Base-by-base conservation (phyloP, 2,888 invertebrate species). In the Dryomyza anilis region DNA sequence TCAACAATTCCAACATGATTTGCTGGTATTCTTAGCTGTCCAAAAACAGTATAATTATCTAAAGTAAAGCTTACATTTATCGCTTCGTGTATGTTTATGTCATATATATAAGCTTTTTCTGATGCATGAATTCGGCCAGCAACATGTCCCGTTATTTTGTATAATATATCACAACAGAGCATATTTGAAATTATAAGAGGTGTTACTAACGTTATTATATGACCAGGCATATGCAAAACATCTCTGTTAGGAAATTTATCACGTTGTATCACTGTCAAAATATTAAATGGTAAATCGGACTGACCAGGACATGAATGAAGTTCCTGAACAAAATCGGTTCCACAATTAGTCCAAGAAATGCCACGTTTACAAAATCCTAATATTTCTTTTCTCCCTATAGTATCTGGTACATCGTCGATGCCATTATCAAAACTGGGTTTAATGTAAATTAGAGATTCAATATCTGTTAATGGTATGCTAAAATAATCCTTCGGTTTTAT, bases 141-240 rank as follows among this genome's bases (percentile, higher is more conserved):
- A n/a, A 70, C 72, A 23, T 73, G 71, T 1, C 80, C 83, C 14
- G 84, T 83, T 43, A 86, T 83, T 75, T 87, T 87, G 76, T 87
- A 93, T 62, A 87, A 85, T 66, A 94, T 79, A 82, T 94, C 94
- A 71, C 91, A 87, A 0, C 98, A 98, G 59, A 98, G 86, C 67
- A 98, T 86, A 86, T 98, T 98, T 70, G 91, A 89, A 3, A 98
- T 80, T 16, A 91, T 87, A 19, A 98, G 85, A 0, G 95, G 94
- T 27, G 97, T 93, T 71, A 94, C 85, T 52, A 99, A 85, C 2
- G 90, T 89, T 67, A 98, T 89, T 16, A 91, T 89, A 83, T 98
- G 98, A 0, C 94, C 97, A 5, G 96, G 94, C 66, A 81, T 65
- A 56, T 68, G 69, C n/a, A 72, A 57, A 27, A 62, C 70, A 68